phyloP scores from a whole-genome alignment of 2,888 invertebrate species.

The Gastrophysa polygoni region DNA sequence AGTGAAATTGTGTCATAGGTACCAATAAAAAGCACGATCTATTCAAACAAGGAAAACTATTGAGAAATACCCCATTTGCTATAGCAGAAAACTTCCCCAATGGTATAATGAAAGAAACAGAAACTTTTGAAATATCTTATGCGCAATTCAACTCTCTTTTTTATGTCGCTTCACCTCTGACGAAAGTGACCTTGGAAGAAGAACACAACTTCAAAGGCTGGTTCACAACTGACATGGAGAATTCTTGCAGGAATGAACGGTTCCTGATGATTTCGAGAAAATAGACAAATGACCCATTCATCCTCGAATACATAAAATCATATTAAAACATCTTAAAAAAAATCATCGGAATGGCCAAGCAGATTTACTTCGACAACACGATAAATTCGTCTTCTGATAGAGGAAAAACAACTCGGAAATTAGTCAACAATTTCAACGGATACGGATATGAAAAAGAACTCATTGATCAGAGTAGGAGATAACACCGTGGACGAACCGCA shows the following conservation, averaged over 20 bases:
- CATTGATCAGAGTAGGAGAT: not conserved
- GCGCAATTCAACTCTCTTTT: too few species aligned
- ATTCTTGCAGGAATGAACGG: too few species aligned
- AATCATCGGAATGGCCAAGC: not conserved
- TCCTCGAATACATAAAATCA: not conserved
- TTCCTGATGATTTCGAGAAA: too few species aligned
- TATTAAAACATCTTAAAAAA: not conserved
- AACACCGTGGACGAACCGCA: not conserved
- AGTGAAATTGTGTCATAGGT: not conserved
- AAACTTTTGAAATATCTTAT: too few species aligned
- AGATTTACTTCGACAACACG: not conserved
- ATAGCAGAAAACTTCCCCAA: not conserved
- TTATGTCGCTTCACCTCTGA: too few species aligned
- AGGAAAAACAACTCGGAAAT: not conserved
- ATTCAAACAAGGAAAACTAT: not conserved
- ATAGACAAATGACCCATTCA: not conserved
- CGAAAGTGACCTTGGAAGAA: too few species aligned
- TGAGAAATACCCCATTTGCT: not conserved
- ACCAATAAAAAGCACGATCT: not conserved
- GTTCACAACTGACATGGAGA: too few species aligned
- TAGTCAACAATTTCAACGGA: not conserved
- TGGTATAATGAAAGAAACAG: too few species aligned
- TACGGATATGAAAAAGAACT: not conserved
- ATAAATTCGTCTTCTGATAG: too few species aligned
- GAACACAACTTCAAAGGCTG: too few species aligned